Conservation (phyloP, 2,888 invertebrate species). For the Siphlonurus alternatus region DNA sequence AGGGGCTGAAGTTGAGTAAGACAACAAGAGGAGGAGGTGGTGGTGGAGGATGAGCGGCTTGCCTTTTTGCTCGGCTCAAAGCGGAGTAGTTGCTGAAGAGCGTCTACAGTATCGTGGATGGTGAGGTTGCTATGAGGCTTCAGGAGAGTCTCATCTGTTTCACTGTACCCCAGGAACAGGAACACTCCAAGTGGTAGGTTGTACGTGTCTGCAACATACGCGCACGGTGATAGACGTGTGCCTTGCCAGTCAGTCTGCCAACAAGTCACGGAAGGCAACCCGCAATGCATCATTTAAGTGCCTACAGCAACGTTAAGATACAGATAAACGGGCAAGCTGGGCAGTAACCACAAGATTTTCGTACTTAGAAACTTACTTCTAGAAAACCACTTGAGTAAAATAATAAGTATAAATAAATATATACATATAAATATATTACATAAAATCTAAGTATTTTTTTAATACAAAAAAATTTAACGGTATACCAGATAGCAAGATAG, state of each 20-base stretch:
- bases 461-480: too few species aligned
- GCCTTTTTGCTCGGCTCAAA: neutral
- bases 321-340: too few species aligned
- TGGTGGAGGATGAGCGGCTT: neutral
- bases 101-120: slow-evolving; percentile 66
- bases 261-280: neutral
- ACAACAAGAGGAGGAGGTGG: neutral
- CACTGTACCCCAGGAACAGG: slow-evolving; percentile 75
- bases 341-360: too few species aligned
- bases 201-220: slow-evolving; percentile 42
- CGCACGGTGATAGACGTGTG: slow-evolving; percentile 1
- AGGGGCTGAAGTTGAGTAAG: too few species aligned
- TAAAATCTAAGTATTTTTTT: too few species aligned
- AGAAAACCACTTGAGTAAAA: too few species aligned
- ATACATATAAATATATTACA: too few species aligned
- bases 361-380: too few species aligned
- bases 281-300: neutral
- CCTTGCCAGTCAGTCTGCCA: too few species aligned
- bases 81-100: slow-evolving; percentile 61
- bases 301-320: too few species aligned
- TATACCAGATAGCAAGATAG: too few species aligned
- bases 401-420: too few species aligned
- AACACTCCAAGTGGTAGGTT: slow-evolving; percentile 70
- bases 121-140: slow-evolving; percentile 69
- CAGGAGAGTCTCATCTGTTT: slow-evolving; percentile 69